Percentiles rank a stretch among this genome's conserved stretches.
phyloP scores from a whole-genome alignment of 2,113 vertebrate genomes.

The Podilymbus podiceps region DNA sequence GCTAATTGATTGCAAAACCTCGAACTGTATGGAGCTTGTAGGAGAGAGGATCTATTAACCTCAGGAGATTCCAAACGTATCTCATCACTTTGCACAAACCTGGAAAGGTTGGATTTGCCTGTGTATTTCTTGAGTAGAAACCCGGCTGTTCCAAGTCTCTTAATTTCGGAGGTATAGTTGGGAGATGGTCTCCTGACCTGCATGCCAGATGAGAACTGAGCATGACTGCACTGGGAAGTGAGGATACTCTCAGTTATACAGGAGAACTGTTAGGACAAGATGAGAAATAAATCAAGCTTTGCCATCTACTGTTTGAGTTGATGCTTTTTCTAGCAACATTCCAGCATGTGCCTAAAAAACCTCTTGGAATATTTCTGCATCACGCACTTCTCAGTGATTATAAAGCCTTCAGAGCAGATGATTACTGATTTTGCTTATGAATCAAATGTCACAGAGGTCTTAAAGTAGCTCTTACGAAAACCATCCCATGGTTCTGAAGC shows the following conservation, averaged over 20 bases:
- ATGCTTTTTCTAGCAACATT: neutral
- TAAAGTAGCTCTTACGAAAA: neutral
- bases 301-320: neutral
- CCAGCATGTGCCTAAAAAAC: neutral
- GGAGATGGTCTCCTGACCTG: neutral
- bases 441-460: neutral
- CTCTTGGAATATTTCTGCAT: neutral
- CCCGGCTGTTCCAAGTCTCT: neutral
- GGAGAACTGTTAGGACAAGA: neutral
- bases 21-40: neutral
- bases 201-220: neutral
- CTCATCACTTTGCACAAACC: neutral
- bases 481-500: neutral
- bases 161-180: neutral
- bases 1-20: neutral
- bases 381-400: neutral
- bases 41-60: neutral
- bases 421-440: neutral
- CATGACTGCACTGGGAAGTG: neutral
- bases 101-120: neutral
- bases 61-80: neutral
- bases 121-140: neutral
- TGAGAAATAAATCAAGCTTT: neutral
- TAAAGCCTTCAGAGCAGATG: neutral
- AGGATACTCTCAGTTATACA: neutral